These are phyloP conservation scores for Ptilodon capucinus DNA, from an alignment of 2,888 invertebrate species.

Conservation along the genomic window DNA sequence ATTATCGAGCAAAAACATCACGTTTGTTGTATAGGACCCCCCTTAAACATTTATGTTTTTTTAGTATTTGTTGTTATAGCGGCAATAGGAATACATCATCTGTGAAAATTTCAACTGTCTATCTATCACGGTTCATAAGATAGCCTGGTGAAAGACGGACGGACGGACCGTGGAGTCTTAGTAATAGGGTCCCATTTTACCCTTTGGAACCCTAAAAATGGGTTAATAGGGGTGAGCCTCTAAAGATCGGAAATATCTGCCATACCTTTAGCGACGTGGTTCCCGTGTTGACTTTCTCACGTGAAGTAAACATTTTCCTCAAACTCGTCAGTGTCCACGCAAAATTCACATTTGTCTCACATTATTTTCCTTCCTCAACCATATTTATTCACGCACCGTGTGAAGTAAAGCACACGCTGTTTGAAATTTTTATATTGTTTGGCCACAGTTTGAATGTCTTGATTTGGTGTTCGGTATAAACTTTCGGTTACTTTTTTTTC, in stretches of 20 bases:
- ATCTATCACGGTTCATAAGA: too few relatives aligned
- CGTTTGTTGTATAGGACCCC: too few relatives aligned
- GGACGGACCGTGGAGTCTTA: too few relatives aligned
- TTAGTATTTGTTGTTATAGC: too few relatives aligned
- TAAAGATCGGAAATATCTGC: conserved; percentile 9
- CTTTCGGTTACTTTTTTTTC: conserved; percentile 1
- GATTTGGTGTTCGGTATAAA: conserved; percentile 10
- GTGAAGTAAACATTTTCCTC: background rate
- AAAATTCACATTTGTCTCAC: background rate
- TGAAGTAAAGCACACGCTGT: conserved; percentile 19
- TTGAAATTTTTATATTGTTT: conserved; percentile 18
- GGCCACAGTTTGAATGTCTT: background rate
- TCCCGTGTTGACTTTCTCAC: background rate
- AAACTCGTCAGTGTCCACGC: background rate
- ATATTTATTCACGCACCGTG: conserved; percentile 28
- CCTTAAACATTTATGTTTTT: too few relatives aligned
- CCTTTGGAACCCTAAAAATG: too few relatives aligned
- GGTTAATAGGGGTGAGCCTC: too few relatives aligned
- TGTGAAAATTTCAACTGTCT: too few relatives aligned
- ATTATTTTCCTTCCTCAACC: conserved; percentile 2
- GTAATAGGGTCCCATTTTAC: too few relatives aligned
- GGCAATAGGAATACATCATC: too few relatives aligned
- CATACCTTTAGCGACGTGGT: conserved; percentile 7
- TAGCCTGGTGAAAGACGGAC: too few relatives aligned
- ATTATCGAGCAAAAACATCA: too few relatives aligned